Base-by-base conservation (phyloP, 2,113 vertebrate species). In the Sminthopsis crassicaudata region DNA sequence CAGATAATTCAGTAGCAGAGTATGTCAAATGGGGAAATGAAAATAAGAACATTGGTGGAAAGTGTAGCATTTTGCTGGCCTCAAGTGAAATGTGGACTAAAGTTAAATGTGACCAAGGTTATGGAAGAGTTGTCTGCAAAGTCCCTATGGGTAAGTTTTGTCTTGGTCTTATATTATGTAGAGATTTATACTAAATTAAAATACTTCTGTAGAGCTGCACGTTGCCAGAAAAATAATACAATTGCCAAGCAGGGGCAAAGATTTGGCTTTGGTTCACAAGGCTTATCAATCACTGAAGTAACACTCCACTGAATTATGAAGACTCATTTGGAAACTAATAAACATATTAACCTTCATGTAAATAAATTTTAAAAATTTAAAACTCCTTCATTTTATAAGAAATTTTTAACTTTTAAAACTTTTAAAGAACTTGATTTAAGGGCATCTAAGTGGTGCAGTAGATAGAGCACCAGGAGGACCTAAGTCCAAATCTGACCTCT, bases 61-160 rank as follows among this genome's bases (percentile, higher is more conserved):
- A 95, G 42, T 99, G 99, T 95, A 98, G 98, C 10, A 97, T 99
- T 97, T 98, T 99, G 97, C 96, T 98, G 89, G 98, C 99, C 22
- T 97, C 97, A 92, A 98, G 97, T 90, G 99, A 99, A 95, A 96
- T 30, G 2, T 99, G 99, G 99, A 98, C 95, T 52, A 97, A 97
- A 93, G 99, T 98, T 60, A 98, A 97, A 97, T 99, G 99, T 97
- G 91, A 94, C 0, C 89, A 2, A 0, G 99, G 98, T 92, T 95
- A 92, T 91, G 99, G 99, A 94, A 99, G 99, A 93, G 98, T 99
- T n/a, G 98, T 99, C 97, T 99, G 99, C 98, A 99, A 99, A 99
- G 98, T 98, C 27, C 98, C 98, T 95, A 96, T 99, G 95, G 97
- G 99, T 99, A 98, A 27, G 98, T 98, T 96, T 42, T 91, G 24